Evolutionary conservation across 2,797 vertebrate species (phyloP).

Genomic region (Danio tinwini): DNA sequence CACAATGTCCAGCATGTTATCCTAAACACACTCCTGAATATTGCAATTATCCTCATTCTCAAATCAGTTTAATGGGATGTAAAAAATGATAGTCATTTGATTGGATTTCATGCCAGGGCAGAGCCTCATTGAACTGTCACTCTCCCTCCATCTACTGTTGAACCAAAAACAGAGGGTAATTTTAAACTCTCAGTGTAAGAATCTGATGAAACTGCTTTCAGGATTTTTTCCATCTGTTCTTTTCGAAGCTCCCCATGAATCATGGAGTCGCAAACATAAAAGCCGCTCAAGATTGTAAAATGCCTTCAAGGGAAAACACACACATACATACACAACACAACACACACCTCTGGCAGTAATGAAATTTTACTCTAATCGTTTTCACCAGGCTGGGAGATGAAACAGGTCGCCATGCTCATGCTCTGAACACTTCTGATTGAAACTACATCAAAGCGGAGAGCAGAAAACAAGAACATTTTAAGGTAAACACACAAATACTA

Average conservation of each 20-base stretch:
- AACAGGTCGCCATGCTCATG: slow-evolving; percentile 31
- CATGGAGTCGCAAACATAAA: slow-evolving; percentile 51
- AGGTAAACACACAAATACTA: neutral
- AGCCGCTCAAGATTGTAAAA: slow-evolving; percentile 61
- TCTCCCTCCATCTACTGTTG: neutral
- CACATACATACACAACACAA: slow-evolving; percentile 45
- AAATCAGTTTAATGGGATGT: slow-evolving; percentile 3
- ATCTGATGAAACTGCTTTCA: slow-evolving; percentile 19
- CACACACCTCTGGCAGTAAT: slow-evolving; percentile 40
- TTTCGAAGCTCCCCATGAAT: slow-evolving; percentile 37
- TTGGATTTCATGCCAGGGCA: neutral
- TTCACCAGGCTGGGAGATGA: slow-evolving; percentile 42
- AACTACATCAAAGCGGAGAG: neutral
- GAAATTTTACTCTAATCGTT: slow-evolving; percentile 44
- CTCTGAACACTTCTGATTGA: slow-evolving; percentile 9
- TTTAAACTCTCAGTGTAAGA: slow-evolving; percentile 20
- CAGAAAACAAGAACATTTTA: slow-evolving; percentile 6
- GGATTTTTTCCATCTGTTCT: slow-evolving; percentile 55
- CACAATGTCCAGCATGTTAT: neutral
- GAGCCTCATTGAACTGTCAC: neutral
- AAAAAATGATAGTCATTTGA: neutral
- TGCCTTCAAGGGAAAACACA: slow-evolving; percentile 58
- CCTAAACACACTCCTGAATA: neutral
- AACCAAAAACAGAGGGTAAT: slow-evolving; percentile 22
- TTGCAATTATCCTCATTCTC: neutral